Base-by-base conservation (phyloP, 2,113 vertebrate genomes). In the Plecotus auritus region DNA sequence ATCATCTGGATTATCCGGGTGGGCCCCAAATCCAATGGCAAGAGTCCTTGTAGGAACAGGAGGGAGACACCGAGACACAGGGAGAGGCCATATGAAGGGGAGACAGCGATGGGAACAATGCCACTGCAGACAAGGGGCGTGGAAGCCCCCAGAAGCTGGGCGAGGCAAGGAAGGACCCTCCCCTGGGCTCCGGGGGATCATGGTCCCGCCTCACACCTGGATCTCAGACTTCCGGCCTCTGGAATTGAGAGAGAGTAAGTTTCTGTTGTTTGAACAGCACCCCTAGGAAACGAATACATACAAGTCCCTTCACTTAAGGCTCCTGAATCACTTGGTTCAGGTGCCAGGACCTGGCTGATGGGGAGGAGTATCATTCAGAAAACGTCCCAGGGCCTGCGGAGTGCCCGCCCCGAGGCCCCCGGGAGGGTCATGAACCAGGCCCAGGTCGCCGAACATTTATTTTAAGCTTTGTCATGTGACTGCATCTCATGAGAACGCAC, bases 91-190 rank as follows among this genome's bases (percentile, higher is more conserved):
- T 0, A n/a, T n/a, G 72, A 10, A 10, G 26, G 16, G 1, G 47
- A 59, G 18, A 3, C 12, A 16, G 66, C 61, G n/a, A 7, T 1
- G 13, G 37, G 56, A 8, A 37, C 9, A 17, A 66, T 10, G 22
- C 4, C 32, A 30, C n/a, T n/a, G 2, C 3, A 2, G 35, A 35
- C 56, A 8, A 9, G 47, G 66, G 51, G 30, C 0, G 1, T 47
- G 37, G 47, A 5, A 40, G 35, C 16, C 6, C 0, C 0, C 45
- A 4, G 20, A 23, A 56, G 32, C 74, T 22, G 74, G 35, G 32
- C 28, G 45, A 28, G 42, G 35, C 14, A 0, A 45, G 26, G 45
- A 26, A 45, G 32, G 22, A 22, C 11, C 42, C 77, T 20, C 18
- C 23, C 9, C 9, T 30, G 64, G 64, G 17, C 30, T 80, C 18